Conservation (phyloP, 2,888 invertebrate genomes). For the Habroteleia sp. region DNA sequence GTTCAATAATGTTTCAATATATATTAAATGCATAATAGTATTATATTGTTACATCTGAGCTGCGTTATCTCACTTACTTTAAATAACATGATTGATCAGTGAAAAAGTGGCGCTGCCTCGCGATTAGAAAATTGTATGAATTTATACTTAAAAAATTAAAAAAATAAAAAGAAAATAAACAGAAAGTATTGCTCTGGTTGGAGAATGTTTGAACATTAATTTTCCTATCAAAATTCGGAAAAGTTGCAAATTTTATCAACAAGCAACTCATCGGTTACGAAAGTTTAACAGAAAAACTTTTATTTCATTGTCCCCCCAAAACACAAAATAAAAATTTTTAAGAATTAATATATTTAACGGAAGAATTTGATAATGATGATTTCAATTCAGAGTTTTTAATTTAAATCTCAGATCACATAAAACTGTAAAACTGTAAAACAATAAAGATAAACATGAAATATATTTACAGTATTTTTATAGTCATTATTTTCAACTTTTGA, state of each 20-base stretch:
- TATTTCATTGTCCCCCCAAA: too few species aligned
- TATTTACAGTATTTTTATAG: too few species aligned
- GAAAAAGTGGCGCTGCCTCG: slow-evolving; percentile 38
- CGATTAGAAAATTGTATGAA: background rate
- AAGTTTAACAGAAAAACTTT: too few species aligned
- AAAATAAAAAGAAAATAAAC: background rate
- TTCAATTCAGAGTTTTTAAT: too few species aligned
- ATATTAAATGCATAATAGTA: slow-evolving; percentile 27
- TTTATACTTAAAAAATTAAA: slow-evolving; percentile 1
- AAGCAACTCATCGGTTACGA: background rate
- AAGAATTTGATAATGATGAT: too few species aligned
- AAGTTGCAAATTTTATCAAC: background rate
- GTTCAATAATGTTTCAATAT: background rate
- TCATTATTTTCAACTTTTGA: too few species aligned
- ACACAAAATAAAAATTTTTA: too few species aligned
- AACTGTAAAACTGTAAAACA: too few species aligned
- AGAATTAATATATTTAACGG: too few species aligned
- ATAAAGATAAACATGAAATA: too few species aligned
- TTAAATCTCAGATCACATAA: too few species aligned
- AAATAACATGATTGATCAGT: slow-evolving; percentile 40
- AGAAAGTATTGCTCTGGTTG: background rate
- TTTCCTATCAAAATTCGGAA: background rate
- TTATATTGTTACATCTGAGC: background rate
- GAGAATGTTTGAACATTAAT: background rate
- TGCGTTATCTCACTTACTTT: slow-evolving; percentile 39